phyloP scores from a whole-genome alignment of 1,140 invertebrate genomes.

The Dendrolimus kikuchii region DNA sequence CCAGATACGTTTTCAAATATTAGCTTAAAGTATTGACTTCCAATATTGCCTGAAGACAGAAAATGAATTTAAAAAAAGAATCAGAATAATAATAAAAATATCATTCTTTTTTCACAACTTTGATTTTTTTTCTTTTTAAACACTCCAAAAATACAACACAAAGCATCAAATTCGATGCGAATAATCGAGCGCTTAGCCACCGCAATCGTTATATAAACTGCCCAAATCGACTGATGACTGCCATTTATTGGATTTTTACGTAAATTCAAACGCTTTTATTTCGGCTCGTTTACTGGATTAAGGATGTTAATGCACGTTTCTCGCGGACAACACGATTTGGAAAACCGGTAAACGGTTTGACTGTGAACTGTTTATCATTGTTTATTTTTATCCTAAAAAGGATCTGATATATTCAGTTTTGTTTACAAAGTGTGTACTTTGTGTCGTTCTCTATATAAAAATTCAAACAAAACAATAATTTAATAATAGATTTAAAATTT shows the following conservation, averaged over 20 bases:
- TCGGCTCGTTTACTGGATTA: conserved; percentile 52
- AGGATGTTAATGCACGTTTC: conserved; percentile 41
- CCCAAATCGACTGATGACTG: conserved; percentile 27
- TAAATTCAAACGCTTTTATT: conserved; percentile 49
- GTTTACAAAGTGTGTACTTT: no score
- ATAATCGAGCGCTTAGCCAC: conserved; percentile 11
- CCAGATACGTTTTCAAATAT: no score
- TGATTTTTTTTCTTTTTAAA: no score
- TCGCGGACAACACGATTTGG: conserved; percentile 27
- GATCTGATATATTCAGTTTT: no score
- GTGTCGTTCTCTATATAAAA: no score
- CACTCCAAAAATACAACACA: background rate
- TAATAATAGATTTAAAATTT: no score
- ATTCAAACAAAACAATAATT: no score
- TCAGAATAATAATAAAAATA: background rate
- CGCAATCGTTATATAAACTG: conserved; percentile 9
- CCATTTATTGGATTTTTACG: conserved; percentile 52
- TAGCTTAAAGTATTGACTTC: no score
- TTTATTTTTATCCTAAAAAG: background rate
- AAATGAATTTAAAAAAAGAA: no score
- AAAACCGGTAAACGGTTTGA: conserved; percentile 25
- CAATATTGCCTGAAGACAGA: no score
- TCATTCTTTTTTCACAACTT: background rate
- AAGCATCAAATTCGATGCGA: conserved; percentile 1
- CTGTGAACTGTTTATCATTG: conserved; percentile 1